Conservation (phyloP, 2,797 vertebrate genomes). For the Pseudomugil gertrudae region DNA sequence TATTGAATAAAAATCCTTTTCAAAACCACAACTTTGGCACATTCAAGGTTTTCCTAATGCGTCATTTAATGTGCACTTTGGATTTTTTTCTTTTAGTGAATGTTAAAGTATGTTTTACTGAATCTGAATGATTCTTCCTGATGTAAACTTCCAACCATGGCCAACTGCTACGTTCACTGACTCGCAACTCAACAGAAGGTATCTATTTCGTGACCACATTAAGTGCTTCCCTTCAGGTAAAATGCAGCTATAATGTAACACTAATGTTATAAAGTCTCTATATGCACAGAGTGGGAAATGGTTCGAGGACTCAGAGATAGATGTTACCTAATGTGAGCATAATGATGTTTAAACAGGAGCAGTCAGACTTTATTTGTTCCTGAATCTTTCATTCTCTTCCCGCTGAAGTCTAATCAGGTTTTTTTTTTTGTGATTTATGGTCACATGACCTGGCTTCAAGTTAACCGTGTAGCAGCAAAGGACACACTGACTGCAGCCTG, state of each 20-base stretch:
- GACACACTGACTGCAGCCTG: constrained; percentile 5
- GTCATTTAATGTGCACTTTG: background rate
- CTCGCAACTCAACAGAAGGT: constrained; percentile 3
- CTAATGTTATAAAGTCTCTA: constrained; percentile 16
- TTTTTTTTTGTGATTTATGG: constrained; percentile 30
- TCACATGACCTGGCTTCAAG: background rate
- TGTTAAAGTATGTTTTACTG: background rate
- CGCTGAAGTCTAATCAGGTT: constrained; percentile 26
- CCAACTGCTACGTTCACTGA: background rate
- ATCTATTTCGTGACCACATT: constrained; percentile 11
- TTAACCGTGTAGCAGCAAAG: background rate
- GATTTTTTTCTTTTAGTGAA: background rate
- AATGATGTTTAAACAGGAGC: constrained; percentile 48
- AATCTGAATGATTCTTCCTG: background rate
- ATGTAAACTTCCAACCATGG: background rate
- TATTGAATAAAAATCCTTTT: no score
- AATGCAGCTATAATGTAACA: constrained; percentile 29
- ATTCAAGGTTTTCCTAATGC: no score
- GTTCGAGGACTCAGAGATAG: constrained; percentile 31
- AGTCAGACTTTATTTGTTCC: constrained; percentile 30
- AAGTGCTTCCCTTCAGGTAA: constrained; percentile 30
- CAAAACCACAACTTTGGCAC: background rate
- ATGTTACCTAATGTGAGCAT: constrained; percentile 51
- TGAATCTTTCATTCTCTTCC: constrained; percentile 31
- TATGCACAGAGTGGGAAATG: constrained; percentile 44